Evolutionary conservation across 2,888 invertebrate species (phyloP).

Genomic region (Aethes cnicana): DNA sequence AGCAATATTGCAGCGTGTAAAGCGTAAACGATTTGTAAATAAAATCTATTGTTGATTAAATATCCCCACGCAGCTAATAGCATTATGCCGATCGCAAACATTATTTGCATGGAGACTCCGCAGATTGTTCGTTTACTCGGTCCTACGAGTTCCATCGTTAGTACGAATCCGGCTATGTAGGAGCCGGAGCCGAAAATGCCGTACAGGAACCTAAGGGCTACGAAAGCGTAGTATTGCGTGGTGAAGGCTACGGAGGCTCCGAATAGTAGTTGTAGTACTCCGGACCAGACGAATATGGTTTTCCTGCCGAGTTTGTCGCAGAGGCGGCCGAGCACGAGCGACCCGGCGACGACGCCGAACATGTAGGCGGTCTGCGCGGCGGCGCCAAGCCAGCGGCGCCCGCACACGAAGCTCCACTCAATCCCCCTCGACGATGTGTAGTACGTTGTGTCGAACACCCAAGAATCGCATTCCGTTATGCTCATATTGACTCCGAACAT

Average conservation of each 20-base stretch:
- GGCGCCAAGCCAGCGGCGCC: conserved; percentile 91
- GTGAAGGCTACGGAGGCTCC: conserved; percentile 89
- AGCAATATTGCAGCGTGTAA: conserved; percentile 87
- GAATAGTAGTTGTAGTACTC: conserved; percentile 86
- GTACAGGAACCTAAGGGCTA: conserved; percentile 86
- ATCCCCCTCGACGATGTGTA: conserved; percentile 88
- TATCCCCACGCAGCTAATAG: conserved; percentile 92
- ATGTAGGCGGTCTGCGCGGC: conserved; percentile 90
- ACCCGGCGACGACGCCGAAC: conserved; percentile 92
- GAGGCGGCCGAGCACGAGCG: conserved; percentile 88
- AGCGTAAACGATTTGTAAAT: conserved; percentile 90
- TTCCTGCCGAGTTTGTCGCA: conserved; percentile 92
- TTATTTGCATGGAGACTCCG: conserved; percentile 90
- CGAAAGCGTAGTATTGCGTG: conserved; percentile 87
- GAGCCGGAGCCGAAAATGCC: conserved; percentile 93
- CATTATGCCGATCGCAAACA: conserved; percentile 91
- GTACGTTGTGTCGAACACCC: conserved; percentile 89
- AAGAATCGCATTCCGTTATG: conserved; percentile 69
- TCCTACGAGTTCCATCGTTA: conserved; percentile 92
- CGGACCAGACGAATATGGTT: conserved; percentile 89
- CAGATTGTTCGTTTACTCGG: conserved; percentile 90
- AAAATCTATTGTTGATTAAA: conserved; percentile 87
- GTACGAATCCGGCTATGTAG: conserved; percentile 85
- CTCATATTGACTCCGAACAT: conserved; percentile 74
- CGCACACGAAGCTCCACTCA: conserved; percentile 93